Evolutionary conservation across 2,888 invertebrate species (phyloP).

Genomic region (Caradrina clavipalpis): DNA sequence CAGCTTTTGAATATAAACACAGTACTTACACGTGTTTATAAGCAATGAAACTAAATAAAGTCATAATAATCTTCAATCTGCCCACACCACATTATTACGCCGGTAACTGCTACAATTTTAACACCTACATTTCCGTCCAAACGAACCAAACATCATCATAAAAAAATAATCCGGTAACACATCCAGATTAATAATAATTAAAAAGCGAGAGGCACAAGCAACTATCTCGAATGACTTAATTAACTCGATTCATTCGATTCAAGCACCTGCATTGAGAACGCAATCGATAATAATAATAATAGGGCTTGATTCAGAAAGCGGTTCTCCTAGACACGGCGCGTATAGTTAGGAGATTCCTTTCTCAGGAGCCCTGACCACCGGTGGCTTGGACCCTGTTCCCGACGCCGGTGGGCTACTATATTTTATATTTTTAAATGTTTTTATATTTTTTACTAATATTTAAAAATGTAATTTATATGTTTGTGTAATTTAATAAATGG

Average conservation of each 20-base stretch:
- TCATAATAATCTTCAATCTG: constrained; percentile 25
- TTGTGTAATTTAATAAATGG: too few species aligned
- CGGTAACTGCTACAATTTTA: constrained; percentile 22
- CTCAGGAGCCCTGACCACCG: too few species aligned
- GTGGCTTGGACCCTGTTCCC: too few species aligned
- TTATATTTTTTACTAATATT: too few species aligned
- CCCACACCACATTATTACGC: constrained; percentile 21
- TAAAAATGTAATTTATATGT: too few species aligned
- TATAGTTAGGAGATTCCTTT: too few species aligned
- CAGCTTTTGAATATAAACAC: not conserved
- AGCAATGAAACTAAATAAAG: constrained; percentile 24
- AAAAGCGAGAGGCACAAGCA: constrained; percentile 24
- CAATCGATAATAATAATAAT: constrained; percentile 36
- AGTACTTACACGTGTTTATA: not conserved
- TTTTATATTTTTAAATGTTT: too few species aligned
- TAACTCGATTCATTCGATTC: constrained; percentile 58
- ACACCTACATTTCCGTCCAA: constrained; percentile 29
- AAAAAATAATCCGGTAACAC: constrained; percentile 41
- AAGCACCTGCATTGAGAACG: constrained; percentile 39
- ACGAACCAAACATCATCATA: constrained; percentile 24
- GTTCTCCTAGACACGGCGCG: too few species aligned
- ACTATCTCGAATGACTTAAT: constrained; percentile 50
- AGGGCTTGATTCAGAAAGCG: too few species aligned
- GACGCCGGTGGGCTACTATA: too few species aligned
- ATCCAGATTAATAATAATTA: constrained; percentile 52